Base-by-base conservation (phyloP, 1,140 invertebrate species). In the Aphelenchoides avenae region DNA sequence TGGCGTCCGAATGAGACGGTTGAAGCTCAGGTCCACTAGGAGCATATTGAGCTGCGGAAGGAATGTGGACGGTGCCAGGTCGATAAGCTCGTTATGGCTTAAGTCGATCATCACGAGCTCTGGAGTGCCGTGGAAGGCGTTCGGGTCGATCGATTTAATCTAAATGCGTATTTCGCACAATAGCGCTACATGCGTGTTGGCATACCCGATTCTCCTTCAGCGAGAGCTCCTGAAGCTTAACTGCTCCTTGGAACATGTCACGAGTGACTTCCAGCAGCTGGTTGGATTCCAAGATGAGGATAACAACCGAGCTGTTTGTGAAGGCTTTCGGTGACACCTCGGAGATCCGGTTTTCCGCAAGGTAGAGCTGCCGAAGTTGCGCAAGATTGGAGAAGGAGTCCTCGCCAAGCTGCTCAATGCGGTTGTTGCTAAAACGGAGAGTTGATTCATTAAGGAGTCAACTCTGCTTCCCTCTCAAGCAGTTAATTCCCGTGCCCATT, bases 51-150 rank as follows among this genome's bases (percentile, higher is more conserved):
- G 39, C 52, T 73, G 75, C 26, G 58, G 52, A 22, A 77, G 42
- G 37, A 75, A 75, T 7, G 73, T 74, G 15, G 64, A 53, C 26
- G 73, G 69, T 4, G 63, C 60, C 34, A 75, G 52, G 26, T 77
- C 75, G 39, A 73, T 44, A 15, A 75, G 37, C 48, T 76, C 43
- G 44, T 75, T 75, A 33, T 75, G 50, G 42, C 63, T 68, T 26
- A 75, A 57, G 44, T 75, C 73, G 48, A 75, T 39, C 68, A 75
- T 70, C 13, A 66, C 70, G 15, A 77, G 43, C 2, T 62, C 49
- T 6, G 68, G 55, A 6, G 57, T 70, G 37, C 66, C 55, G 41
- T 72, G 55, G 48, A 74, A 74, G n/a, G 73, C 68, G 30, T 68
- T 71, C 20, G 54, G 64, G 51, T 73, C 52, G 18, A 76, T 46